phyloP scores from a whole-genome alignment of 2,888 invertebrate genomes.

The Cancer borealis region DNA sequence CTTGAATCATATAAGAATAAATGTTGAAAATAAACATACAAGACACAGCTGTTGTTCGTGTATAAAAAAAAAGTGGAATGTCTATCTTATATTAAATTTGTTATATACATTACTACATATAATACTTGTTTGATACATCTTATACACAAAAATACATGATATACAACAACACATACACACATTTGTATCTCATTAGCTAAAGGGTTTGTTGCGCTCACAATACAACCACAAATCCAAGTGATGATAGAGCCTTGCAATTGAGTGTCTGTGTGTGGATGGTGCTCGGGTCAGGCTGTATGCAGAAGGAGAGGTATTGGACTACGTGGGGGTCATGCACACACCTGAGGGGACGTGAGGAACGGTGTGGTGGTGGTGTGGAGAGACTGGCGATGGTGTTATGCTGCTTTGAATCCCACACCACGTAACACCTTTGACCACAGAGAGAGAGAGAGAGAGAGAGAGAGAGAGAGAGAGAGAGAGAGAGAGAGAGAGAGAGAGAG shows the following conservation, averaged over 20 bases:
- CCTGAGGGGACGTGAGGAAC: neutral
- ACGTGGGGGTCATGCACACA: neutral
- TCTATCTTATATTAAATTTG: too few relatives aligned
- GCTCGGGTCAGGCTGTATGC: neutral
- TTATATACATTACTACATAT: neutral
- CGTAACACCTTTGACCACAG: neutral
- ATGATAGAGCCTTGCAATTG: neutral
- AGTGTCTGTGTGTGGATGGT: neutral
- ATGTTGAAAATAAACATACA: neutral
- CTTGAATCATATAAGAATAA: neutral
- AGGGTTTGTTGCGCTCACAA: neutral
- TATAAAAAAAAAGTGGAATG: neutral
- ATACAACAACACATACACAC: neutral
- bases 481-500: neutral
- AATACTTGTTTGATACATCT: neutral
- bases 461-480: neutral
- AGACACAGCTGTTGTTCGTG: neutral
- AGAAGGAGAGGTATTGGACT: neutral
- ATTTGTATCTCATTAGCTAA: neutral
- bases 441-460: neutral
- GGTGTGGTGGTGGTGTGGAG: neutral
- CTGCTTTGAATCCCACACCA: neutral
- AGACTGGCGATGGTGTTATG: neutral
- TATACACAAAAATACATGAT: neutral
- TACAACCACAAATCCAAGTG: neutral